These are phyloP conservation scores for Saxidomus purpurata DNA, from an alignment of 1,140 invertebrate species.

Conservation along the genomic window DNA sequence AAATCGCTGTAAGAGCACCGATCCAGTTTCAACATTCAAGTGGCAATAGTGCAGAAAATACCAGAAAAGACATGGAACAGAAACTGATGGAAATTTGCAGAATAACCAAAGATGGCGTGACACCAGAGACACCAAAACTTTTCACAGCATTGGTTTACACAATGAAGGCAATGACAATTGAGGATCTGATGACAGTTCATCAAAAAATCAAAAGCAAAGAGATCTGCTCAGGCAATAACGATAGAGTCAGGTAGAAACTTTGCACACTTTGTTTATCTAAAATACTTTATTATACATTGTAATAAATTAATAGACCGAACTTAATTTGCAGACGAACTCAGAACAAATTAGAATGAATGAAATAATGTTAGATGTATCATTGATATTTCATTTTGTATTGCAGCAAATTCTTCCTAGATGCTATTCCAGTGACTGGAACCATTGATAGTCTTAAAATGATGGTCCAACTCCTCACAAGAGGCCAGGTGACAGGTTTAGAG, in stretches of 20 bases:
- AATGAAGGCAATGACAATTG: slow-evolving; percentile 72
- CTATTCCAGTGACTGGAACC: slow-evolving; percentile 93
- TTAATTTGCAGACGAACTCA: too few relatives aligned
- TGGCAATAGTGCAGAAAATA: slow-evolving; percentile 31
- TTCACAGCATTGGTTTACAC: slow-evolving; percentile 83
- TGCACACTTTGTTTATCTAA: too few relatives aligned
- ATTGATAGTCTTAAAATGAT: slow-evolving; percentile 92
- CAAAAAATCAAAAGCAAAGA: slow-evolving; percentile 65
- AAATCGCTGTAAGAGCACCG: slow-evolving; percentile 26
- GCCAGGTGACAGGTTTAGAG: slow-evolving; percentile 89
- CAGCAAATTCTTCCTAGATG: slow-evolving; percentile 89
- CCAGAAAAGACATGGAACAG: slow-evolving; percentile 61
- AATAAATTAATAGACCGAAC: too few relatives aligned
- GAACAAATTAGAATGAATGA: too few relatives aligned
- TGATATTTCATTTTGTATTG: not conserved
- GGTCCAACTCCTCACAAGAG: slow-evolving; percentile 91
- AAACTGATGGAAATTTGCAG: slow-evolving; percentile 75
- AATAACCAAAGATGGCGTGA: slow-evolving; percentile 64
- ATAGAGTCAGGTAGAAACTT: slow-evolving; percentile 71
- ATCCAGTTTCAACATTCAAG: slow-evolving; percentile 76
- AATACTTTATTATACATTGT: too few relatives aligned
- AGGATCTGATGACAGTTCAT: slow-evolving; percentile 68
- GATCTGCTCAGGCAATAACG: slow-evolving; percentile 73
- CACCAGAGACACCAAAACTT: slow-evolving; percentile 83
- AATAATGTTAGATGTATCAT: too few relatives aligned